Base-by-base conservation (phyloP, 2,113 vertebrate genomes). In the Calyptomena viridis region DNA sequence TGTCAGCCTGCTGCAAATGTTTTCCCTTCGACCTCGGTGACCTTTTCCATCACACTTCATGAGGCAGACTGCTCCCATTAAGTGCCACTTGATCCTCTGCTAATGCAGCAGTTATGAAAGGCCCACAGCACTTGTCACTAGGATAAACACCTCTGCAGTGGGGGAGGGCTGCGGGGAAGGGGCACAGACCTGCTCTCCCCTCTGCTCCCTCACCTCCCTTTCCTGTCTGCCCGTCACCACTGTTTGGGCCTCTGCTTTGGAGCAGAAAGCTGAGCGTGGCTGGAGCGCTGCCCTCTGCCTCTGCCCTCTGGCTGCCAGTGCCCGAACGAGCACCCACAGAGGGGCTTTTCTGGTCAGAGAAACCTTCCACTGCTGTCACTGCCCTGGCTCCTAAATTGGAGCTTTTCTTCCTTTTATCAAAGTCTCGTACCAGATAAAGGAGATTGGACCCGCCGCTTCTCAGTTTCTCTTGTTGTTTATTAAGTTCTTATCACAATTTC, bases 61-160 rank as follows among this genome's bases (percentile, higher is more conserved):
- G 74, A 89, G 73, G 86, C 86, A 87, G 77, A 37, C 77, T 90
- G 87, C 87, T 73, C 77, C 94, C 96, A 97, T 97, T 97, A 97
- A 97, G 94, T 59, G 96, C 60, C 20, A 97, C 86, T 87, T 86
- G 96, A 97, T 96, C 97, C 83, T 96, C 96, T 95, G 96, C 91
- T 97, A 97, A 97, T 97, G 96, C 96, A 96, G 96, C 93, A 97
- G 95, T 96, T 97, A 97, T 94, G 95, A 96, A 96, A 96, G 93
- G 91, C 49, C 59, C 94, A 95, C 21, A 87, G 89, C 80, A 89
- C 94, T 96, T 96, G 96, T 96, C 96, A 96, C 49, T 96, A 74
- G 94, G 95, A 97, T 97, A 96, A 97, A 97, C 96, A 97, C 97
- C 96, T 96, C 50, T 9, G 5, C n/a, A 25, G 80, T 3, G 8